Conservation (phyloP, 2,888 invertebrate genomes). For the Pyrochroa serraticornis region DNA sequence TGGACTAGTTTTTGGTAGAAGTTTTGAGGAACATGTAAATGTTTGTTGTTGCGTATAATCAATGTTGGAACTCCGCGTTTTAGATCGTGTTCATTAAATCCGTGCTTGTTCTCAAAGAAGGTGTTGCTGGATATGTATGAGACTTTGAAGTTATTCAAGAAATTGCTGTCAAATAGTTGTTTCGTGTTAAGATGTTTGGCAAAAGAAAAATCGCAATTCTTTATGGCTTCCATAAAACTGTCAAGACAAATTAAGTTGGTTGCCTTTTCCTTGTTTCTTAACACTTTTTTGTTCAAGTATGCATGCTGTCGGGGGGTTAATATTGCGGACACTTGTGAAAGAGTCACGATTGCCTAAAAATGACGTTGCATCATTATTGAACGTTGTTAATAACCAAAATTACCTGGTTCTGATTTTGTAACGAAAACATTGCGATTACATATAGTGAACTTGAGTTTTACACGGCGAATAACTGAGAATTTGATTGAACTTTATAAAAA, state of each 20-base stretch:
- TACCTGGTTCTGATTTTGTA: slow-evolving; percentile 62
- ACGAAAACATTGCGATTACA: slow-evolving; percentile 56
- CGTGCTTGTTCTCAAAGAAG: slow-evolving; percentile 60
- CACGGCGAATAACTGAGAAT: slow-evolving; percentile 40
- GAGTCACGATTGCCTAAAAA: slow-evolving; percentile 54
- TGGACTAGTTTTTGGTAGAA: slow-evolving; percentile 50
- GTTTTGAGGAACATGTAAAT: slow-evolving; percentile 42
- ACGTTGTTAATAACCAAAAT: slow-evolving; percentile 29
- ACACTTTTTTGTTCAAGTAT: slow-evolving; percentile 51
- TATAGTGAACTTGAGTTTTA: slow-evolving; percentile 33
- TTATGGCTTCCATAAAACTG: slow-evolving; percentile 58
- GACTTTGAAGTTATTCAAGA: slow-evolving; percentile 51
- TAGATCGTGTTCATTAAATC: slow-evolving; percentile 49
- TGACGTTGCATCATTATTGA: slow-evolving; percentile 10
- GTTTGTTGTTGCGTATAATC: slow-evolving; percentile 41
- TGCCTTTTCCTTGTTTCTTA: slow-evolving; percentile 43
- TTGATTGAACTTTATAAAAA: slow-evolving; percentile 38
- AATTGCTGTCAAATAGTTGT: slow-evolving; percentile 48
- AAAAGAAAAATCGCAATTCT: slow-evolving; percentile 55
- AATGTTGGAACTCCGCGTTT: slow-evolving; percentile 46
- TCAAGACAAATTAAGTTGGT: slow-evolving; percentile 54
- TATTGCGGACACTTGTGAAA: slow-evolving; percentile 57
- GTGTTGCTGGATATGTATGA: slow-evolving; percentile 56
- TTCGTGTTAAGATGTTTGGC: slow-evolving; percentile 50
- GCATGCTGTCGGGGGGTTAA: slow-evolving; percentile 55